Conservation (phyloP, 2,113 vertebrate species). For the Scomber japonicus region DNA sequence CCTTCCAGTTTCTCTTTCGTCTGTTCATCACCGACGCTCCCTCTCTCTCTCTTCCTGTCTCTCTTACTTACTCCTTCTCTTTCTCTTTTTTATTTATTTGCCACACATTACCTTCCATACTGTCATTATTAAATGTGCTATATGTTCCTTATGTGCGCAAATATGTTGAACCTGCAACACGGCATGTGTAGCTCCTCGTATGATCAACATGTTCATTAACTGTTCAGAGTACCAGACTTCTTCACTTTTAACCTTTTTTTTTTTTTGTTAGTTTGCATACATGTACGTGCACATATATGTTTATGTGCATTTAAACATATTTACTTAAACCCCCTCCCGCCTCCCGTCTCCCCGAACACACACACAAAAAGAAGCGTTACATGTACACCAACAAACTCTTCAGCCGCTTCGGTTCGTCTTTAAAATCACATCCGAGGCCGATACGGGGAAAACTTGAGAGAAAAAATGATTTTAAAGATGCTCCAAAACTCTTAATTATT, state of each 20-base stretch:
- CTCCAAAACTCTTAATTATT: too few relatives aligned
- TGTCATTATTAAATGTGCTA: slow-evolving; percentile 1
- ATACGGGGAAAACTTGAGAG: neutral
- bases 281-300: slow-evolving; percentile 25
- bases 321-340: slow-evolving; percentile 14
- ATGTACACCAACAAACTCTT: slow-evolving; percentile 82
- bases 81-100: neutral
- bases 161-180: slow-evolving; percentile 96
- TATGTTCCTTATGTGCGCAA: slow-evolving; percentile 86
- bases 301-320: slow-evolving; percentile 39
- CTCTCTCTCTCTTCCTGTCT: neutral
- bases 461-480: neutral
- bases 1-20: neutral
- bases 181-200: slow-evolving; percentile 75
- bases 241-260: slow-evolving; percentile 69
- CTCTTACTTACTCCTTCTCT: slow-evolving; percentile 24
- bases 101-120: slow-evolving; percentile 17
- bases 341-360: neutral
- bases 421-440: neutral
- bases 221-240: slow-evolving; percentile 71
- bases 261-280: slow-evolving; percentile 76
- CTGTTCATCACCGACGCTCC: neutral
- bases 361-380: slow-evolving; percentile 86
- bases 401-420: slow-evolving; percentile 1
- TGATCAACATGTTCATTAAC: slow-evolving; percentile 6